phyloP scores from a whole-genome alignment of 2,797 vertebrate species.

The Bradypodion pumilum region DNA sequence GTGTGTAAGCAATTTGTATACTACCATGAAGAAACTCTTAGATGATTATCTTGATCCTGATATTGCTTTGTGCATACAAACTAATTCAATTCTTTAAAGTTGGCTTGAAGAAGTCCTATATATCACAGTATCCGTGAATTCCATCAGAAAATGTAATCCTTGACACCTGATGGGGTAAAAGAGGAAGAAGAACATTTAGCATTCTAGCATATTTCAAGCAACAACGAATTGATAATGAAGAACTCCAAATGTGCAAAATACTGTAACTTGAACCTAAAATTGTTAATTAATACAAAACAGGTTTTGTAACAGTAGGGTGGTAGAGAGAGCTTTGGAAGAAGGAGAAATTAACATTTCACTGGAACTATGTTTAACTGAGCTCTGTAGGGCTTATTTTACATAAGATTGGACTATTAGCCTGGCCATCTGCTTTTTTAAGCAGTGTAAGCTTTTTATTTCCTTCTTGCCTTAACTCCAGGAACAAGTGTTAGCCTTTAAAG shows the following conservation, averaged over 20 bases:
- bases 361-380: not conserved
- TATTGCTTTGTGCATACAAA: conserved; percentile 28
- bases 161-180: no score
- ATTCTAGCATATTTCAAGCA: conserved; percentile 31
- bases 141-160: conserved; percentile 8
- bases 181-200: no score
- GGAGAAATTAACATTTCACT: conserved; percentile 33
- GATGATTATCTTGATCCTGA: not conserved
- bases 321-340: conserved; percentile 51
- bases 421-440: not conserved
- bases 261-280: conserved; percentile 31
- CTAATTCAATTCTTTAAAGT: conserved; percentile 32
- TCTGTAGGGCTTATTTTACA: not conserved
- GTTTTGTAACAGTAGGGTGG: conserved; percentile 44
- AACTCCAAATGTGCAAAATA: not conserved
- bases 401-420: not conserved
- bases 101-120: conserved; percentile 12
- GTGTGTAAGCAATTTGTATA: conserved; percentile 34
- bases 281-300: conserved; percentile 60
- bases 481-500: no score
- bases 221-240: conserved; percentile 47
- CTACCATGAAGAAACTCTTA: conserved; percentile 28
- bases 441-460: not conserved
- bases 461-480: not conserved
- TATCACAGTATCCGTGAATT: conserved; percentile 23